phyloP scores from a whole-genome alignment of 2,888 invertebrate species.

The Antheraea assamensis region DNA sequence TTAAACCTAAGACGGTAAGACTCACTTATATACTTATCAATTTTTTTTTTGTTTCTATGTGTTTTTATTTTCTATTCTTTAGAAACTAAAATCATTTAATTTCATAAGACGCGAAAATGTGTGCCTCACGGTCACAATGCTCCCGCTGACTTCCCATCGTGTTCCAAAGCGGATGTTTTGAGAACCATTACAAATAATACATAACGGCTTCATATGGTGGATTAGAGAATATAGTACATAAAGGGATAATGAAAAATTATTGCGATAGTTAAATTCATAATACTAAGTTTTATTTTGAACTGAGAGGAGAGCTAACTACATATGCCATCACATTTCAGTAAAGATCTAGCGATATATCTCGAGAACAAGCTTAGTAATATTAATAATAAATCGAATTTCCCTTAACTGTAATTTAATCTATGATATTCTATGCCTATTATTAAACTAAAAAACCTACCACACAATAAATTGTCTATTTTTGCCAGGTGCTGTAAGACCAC shows the following conservation, averaged over 20 bases:
- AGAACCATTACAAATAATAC: not conserved
- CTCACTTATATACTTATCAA: too few species aligned
- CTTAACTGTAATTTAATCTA: not conserved
- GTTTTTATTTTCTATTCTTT: too few species aligned
- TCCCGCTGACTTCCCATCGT: too few species aligned
- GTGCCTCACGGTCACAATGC: too few species aligned
- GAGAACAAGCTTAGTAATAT: not conserved
- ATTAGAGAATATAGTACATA: not conserved
- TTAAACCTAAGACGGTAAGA: too few species aligned
- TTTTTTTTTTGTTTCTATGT: too few species aligned
- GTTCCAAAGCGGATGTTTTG: too few species aligned
- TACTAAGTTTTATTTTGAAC: not conserved
- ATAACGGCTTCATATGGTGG: not conserved
- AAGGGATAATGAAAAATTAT: not conserved
- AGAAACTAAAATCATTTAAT: too few species aligned
- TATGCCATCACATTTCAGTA: not conserved
- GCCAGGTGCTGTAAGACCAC: conserved; percentile 88
- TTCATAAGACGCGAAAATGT: too few species aligned
- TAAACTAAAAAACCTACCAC: not conserved
- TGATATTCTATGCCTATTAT: not conserved
- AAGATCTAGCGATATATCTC: not conserved
- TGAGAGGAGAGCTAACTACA: not conserved
- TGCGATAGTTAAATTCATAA: not conserved
- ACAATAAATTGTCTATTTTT: not conserved
- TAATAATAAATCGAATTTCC: not conserved